These are phyloP conservation scores for Caenorhabditis sinica DNA, from an alignment of 2,888 invertebrate species.

Conservation along the genomic window DNA sequence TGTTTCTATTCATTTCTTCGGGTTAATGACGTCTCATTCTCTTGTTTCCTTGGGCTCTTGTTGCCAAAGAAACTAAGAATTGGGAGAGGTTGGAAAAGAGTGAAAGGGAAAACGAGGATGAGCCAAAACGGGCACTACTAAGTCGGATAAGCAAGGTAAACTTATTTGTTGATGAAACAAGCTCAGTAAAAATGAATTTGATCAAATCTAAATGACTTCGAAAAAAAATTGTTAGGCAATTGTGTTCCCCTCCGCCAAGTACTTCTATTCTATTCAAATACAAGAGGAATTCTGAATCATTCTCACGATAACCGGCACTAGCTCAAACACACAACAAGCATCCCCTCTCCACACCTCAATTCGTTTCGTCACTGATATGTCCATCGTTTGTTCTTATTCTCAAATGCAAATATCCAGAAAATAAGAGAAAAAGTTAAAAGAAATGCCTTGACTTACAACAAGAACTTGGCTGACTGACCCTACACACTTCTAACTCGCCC, in stretches of 20 bases:
- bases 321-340: slow-evolving; percentile 49
- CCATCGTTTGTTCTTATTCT: slow-evolving; percentile 34
- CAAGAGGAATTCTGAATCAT: slow-evolving; percentile 57
- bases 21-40: slow-evolving; percentile 43
- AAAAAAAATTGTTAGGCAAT: slow-evolving; percentile 21
- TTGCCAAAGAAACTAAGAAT: slow-evolving; percentile 29
- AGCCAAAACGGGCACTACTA: neutral
- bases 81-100: neutral
- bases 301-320: slow-evolving; percentile 65
- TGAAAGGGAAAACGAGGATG: neutral
- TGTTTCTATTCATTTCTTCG: slow-evolving; percentile 14
- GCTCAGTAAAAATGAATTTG: neutral
- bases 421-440: neutral
- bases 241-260: slow-evolving; percentile 32
- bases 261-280: slow-evolving; percentile 60
- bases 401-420: slow-evolving; percentile 11
- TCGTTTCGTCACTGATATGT: slow-evolving; percentile 57
- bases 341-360: slow-evolving; percentile 44
- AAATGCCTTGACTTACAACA: neutral
- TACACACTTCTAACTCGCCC: neutral
- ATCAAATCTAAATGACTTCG: neutral
- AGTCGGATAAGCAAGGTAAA: slow-evolving; percentile 11
- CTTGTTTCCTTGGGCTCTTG: neutral
- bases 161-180: slow-evolving; percentile 7
- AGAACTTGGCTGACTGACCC: neutral